Base-by-base conservation (phyloP, 2,797 vertebrate genomes). In the Thaleichthys pacificus region DNA sequence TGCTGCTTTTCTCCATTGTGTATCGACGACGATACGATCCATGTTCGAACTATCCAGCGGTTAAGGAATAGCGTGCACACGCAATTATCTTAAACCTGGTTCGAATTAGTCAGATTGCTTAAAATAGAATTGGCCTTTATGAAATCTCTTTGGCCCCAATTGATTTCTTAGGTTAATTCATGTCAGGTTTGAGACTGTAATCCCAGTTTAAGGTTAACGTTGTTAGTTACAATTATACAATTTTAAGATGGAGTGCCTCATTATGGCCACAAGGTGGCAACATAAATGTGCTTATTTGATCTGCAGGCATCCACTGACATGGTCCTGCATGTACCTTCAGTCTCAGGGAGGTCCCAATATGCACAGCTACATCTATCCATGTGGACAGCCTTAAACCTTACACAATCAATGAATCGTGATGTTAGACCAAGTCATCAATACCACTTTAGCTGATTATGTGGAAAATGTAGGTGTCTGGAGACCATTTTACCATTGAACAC, bases 221-320 rank as follows among this genome's bases (percentile, higher is more conserved):
- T 54, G 49, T 6, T 54, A 19, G 15, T 54, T 54, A 54, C 7
- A 9, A 42, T 12, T 42, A 42, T 42, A 42, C 2, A 2, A 42
- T 9, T 42, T 42, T 42, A 8, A 62, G 11, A 30, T 15, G 83
- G 58, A 78, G 38, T 85, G 62, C 69, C 26, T 68, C 9, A 21
- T 47, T 65, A 38, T 74, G 3, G 72, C 84, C 91, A 86, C 81
- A 30, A 88, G 90, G 61, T 87, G 85, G 87, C 19, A 77, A 61
- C 77, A 74, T 82, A 82, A 73, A 67, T 9, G n/a, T 21, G 11
- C 21, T 58, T 30, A 35, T 6, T 22, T 22, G 7, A 21, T 11
- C 30, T 38, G 11, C 30, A 66, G 30, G 21, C 32, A 6, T 30
- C 54, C 9, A 7, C 57, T 3, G 42, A 11, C 2, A 3, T 3